phyloP scores from a whole-genome alignment of 2,888 invertebrate genomes.

The Octodonta nipae region DNA sequence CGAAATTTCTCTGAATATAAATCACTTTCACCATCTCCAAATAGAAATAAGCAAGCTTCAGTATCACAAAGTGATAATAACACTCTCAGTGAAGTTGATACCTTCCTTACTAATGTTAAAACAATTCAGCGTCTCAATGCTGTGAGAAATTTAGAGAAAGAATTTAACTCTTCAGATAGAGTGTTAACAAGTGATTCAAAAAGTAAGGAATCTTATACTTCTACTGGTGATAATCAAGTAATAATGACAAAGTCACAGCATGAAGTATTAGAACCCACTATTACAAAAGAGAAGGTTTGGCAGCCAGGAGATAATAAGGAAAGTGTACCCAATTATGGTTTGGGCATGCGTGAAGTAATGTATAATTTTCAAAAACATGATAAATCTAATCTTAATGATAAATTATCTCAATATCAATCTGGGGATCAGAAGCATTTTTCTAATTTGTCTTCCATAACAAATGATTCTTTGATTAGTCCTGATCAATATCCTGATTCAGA shows the following conservation, averaged over 20 bases:
- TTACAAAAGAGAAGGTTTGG: constrained; percentile 21
- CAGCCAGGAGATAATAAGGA: constrained; percentile 27
- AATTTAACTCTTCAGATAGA: constrained; percentile 19
- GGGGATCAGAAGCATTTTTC: too few species aligned
- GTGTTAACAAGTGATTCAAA: too few species aligned
- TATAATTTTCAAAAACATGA: constrained; percentile 9
- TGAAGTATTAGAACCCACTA: too few species aligned
- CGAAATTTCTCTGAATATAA: not conserved
- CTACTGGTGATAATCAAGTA: too few species aligned
- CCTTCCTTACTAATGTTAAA: constrained; percentile 30
- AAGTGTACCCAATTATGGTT: constrained; percentile 32
- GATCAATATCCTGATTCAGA: constrained; percentile 12
- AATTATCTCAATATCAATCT: not conserved
- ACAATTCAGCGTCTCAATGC: constrained; percentile 23
- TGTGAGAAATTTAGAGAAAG: constrained; percentile 22
- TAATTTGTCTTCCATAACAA: not conserved
- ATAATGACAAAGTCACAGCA: too few species aligned
- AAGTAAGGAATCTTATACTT: too few species aligned
- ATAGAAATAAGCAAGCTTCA: too few species aligned
- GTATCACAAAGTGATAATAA: constrained; percentile 13
- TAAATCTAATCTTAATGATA: not conserved
- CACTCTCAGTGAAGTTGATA: constrained; percentile 27
- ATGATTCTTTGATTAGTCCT: not conserved
- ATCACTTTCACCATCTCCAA: not conserved
- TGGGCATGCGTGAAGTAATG: constrained; percentile 25